Evolutionary conservation across 2,797 vertebrate genomes (phyloP), one percentile per base, ranked within the genome.

Genomic region (Acanthurus lineatus): DNA sequence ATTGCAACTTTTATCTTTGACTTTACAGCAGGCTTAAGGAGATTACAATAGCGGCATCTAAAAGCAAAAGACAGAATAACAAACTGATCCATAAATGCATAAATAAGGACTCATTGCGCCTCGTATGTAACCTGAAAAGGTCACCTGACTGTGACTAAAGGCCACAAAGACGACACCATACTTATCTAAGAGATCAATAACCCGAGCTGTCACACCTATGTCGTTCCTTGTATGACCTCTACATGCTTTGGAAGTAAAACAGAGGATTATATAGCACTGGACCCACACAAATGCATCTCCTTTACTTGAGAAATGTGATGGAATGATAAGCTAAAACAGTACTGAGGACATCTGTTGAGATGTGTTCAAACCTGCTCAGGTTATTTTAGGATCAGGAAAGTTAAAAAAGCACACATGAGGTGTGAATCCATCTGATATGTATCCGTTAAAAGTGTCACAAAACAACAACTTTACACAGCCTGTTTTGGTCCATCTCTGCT

Each of bases 401-500:
- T 67, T 45, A 69, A 79, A 79, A 57, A 77, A 35, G 28, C 56
- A 49, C 17, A 77, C 79, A 86, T 77, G 72, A 88, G 68, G 79
- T 74, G 71, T 38, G 16, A 66, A 68, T 82, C 67, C n/a, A 35
- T 9, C 40, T 52, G 76, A 81, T 74, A 63, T n/a, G 53, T 15
- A 84, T 88, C 76, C 76, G 66, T 51, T 51, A 65, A 83, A 79
- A 60, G 85, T 84, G 89, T 90, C 84, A 76, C 40, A 58, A 59
- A 76, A 78, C 69, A 63, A 74, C 63, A 67, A 83, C 69, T 80
- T 78, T 9, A 64, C 47, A 79, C 77, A 35, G 69, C 53, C 3
- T 7, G 58, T 58, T 67, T 75, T 25, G 28, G 44, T 59, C 14
- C 32, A 67, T 54, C 62, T 82, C 68, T 79, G 73, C 76, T 74